Evolutionary conservation across 2,797 vertebrate genomes (phyloP).

Genomic region (Falco peregrinus): DNA sequence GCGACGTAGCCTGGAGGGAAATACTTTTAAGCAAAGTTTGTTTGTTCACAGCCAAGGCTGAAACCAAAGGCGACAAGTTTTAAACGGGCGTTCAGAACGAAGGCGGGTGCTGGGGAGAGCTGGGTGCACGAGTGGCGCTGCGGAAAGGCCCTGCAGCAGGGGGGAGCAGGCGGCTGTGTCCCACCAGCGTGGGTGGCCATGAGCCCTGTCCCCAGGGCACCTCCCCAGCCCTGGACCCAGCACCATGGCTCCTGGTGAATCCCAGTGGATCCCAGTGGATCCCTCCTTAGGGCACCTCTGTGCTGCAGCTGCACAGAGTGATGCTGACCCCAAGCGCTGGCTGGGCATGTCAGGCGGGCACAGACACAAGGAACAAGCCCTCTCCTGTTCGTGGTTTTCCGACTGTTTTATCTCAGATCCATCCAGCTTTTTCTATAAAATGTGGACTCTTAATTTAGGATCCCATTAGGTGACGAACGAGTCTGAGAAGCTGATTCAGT

Average conservation of each 20-base stretch:
- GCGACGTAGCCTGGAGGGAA: background rate
- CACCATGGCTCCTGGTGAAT: background rate
- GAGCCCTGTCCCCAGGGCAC: background rate
- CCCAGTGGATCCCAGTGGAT: background rate
- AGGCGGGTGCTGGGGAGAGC: background rate
- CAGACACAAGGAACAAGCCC: background rate
- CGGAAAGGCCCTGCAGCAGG: background rate
- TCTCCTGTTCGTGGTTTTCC: background rate
- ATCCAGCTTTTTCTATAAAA: background rate
- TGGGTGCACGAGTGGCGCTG: background rate
- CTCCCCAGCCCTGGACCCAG: background rate
- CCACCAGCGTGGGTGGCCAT: background rate
- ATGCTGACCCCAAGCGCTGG: background rate
- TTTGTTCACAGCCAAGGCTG: background rate
- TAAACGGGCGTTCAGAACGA: background rate
- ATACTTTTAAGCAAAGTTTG: background rate
- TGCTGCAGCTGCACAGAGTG: background rate
- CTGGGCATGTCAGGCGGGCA: background rate
- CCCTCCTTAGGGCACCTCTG: background rate
- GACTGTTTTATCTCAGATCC: background rate
- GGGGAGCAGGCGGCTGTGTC: background rate
- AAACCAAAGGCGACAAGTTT: background rate
- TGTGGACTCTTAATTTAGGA: slow-evolving; percentile 11
- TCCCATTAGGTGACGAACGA: background rate
- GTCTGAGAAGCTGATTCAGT: slow-evolving; percentile 15